Conservation (phyloP, 2,113 vertebrate genomes). For the Pseudopodoces humilis region DNA sequence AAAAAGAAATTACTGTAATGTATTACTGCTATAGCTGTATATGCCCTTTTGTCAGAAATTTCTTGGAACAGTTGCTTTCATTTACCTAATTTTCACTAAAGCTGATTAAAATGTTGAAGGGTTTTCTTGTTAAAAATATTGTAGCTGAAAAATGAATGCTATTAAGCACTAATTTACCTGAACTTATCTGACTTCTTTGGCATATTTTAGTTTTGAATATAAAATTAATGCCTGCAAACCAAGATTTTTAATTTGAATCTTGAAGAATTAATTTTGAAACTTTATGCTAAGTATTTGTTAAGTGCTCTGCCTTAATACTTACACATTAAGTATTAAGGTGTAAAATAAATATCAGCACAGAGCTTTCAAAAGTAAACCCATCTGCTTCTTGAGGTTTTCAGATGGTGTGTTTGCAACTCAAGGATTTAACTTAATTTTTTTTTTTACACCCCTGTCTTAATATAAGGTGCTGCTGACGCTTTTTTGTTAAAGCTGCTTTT, state of each 20-base stretch:
- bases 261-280: not conserved
- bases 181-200: not conserved
- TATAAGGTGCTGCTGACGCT: not conserved
- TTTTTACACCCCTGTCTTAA: fast-evolving
- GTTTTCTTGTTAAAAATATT: fast-evolving
- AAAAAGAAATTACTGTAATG: not conserved
- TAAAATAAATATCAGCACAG: not conserved
- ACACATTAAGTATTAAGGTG: not conserved
- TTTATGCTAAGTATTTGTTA: not conserved
- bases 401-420: not conserved
- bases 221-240: not conserved
- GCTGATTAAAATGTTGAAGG: not conserved
- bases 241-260: not conserved
- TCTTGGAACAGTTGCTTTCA: not conserved
- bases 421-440: not conserved
- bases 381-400: not conserved
- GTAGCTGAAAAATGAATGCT: not conserved
- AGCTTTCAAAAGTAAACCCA: not conserved
- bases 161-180: not conserved
- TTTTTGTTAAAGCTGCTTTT: not conserved
- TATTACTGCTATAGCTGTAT: not conserved
- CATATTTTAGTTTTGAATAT: not conserved
- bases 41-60: not conserved
- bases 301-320: not conserved
- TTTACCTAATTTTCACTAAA: not conserved